Evolutionary conservation across 1,140 invertebrate genomes (phyloP), one percentile per base, ranked within the genome.

Genomic region (Tachypleus tridentatus): DNA sequence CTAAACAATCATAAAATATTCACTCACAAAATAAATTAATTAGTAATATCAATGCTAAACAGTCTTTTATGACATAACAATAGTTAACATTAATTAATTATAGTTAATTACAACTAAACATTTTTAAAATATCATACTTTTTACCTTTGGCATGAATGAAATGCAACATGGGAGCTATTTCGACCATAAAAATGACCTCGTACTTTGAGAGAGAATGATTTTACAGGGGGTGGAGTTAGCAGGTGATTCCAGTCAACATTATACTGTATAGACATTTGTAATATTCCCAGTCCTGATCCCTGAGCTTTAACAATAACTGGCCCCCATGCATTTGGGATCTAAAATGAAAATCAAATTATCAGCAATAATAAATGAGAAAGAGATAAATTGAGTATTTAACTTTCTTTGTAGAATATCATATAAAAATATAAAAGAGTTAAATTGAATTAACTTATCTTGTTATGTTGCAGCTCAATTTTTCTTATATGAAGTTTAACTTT

Each of bases 251-350:
- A 86, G 76, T 97, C 93, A 50, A 97, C 91, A 78, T 96, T 94
- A 75, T 96, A 95, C 73, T 93, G 88, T n/a, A 93, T 89, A 59
- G 88, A 86, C 84, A 97, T 86, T 79, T 97, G 91, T 53, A 94
- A 79, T 70, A 94, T 87, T 3, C 93, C 93, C 75, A 89, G 89
- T 47, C 94, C 94, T 29, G 89, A 87, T 64, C 94, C 94, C 74
- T 87, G 87, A 0, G 89, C 92, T 73, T 89, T 84, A 1, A 96
- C 87, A 76, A 90, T 88, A 3, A 96, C 88, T 8, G 88, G 92
- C 69, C 93, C 93, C 87, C 88, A 97, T 60, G 92, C 91, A 76
- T 90, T 84, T 1, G 90, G 89, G 75, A 94, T 91, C 86, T 89
- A 66, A 54, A 72, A 70, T 65, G 64, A 29, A 53, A 51, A 59